Percentiles rank a stretch among this genome's conserved stretches.
Conservation (phyloP, 2,888 invertebrate species). For the Magallana nippona region DNA sequence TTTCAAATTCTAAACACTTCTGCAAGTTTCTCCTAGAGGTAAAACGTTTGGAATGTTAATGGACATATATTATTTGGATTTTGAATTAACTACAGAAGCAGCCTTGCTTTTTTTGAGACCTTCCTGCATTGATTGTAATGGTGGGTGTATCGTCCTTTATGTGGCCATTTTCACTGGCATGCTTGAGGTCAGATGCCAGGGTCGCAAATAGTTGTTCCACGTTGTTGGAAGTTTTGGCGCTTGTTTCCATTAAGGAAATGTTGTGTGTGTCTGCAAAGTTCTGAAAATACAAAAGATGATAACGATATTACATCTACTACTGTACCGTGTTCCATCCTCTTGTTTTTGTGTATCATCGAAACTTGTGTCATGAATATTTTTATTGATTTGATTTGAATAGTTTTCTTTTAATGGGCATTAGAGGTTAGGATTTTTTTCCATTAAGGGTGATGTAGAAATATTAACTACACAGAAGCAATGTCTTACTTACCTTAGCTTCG, state of each 20-base stretch:
- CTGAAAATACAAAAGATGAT: conserved; percentile 42
- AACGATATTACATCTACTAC: neutral
- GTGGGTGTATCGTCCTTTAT: neutral
- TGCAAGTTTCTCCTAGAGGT: too few relatives aligned
- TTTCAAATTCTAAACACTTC: too few relatives aligned
- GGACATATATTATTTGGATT: neutral
- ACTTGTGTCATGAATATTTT: too few relatives aligned
- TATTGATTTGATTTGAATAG: too few relatives aligned
- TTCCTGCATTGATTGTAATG: neutral
- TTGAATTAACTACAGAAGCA: neutral
- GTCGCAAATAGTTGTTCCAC: conserved; percentile 37
- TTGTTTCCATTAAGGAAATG: conserved; percentile 57
- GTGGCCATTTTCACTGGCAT: neutral
- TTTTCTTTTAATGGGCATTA: too few relatives aligned
- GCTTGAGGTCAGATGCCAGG: conserved; percentile 22
- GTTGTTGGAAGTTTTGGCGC: conserved; percentile 57
- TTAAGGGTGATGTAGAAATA: neutral
- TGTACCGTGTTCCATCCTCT: too few relatives aligned
- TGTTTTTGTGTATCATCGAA: too few relatives aligned
- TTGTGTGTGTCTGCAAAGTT: conserved; percentile 52
- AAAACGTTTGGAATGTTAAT: too few relatives aligned
- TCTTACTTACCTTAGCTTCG: conserved; percentile 91
- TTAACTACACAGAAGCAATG: conserved; percentile 70
- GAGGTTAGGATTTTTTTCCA: neutral
- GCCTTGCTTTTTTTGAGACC: too few relatives aligned